Percentiles rank a stretch among this genome's conserved stretches.
Evolutionary conservation across 2,113 vertebrate species (phyloP).

Genomic region (Gallinago media): DNA sequence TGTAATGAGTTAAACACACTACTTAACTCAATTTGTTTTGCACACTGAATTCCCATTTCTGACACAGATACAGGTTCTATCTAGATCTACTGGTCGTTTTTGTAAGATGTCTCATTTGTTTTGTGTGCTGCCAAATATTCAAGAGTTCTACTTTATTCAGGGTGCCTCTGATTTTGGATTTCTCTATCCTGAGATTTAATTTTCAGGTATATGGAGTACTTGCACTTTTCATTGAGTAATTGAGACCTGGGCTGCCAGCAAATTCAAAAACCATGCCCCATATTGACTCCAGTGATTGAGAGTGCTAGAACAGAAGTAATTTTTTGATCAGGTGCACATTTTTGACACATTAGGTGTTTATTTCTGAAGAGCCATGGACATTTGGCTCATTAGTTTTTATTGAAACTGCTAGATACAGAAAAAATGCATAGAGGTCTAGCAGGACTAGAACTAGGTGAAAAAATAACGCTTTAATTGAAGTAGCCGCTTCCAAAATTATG

Average conservation of each 20-base stretch:
- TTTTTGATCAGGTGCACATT: not conserved
- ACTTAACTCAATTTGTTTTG: constrained; percentile 13
- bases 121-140: not conserved
- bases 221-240: not conserved
- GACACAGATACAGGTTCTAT: constrained; percentile 32
- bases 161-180: not conserved
- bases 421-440: not conserved
- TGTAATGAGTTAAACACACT: constrained; percentile 45
- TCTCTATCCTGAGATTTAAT: not conserved
- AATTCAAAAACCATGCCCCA: not conserved
- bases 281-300: not conserved
- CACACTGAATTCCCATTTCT: not conserved
- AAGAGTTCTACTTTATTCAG: not conserved
- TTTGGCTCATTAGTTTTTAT: not conserved
- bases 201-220: not conserved
- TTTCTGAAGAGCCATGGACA: not conserved
- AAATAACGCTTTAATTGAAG: not conserved
- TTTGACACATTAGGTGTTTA: not conserved
- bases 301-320: not conserved
- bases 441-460: not conserved
- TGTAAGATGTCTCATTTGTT: not conserved
- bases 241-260: not conserved
- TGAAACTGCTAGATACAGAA: not conserved
- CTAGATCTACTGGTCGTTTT: not conserved
- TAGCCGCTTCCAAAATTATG: not conserved